These are phyloP conservation scores for Brachionus manjavacas DNA, from an alignment of 1,140 invertebrate species.

Conservation along the genomic window DNA sequence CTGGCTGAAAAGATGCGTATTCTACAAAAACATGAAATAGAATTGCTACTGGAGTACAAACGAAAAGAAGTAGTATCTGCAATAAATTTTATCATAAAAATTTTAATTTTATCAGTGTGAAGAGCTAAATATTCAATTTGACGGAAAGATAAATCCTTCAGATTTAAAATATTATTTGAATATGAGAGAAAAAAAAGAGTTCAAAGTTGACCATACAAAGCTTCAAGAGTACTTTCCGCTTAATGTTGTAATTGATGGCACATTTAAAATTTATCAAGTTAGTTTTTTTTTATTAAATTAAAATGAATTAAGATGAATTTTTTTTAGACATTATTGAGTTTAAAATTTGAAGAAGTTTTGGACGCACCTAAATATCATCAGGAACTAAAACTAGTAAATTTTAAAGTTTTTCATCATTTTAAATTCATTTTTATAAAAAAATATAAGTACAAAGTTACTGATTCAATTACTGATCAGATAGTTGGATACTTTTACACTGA, in stretches of 20 bases:
- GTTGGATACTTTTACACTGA: slow-evolving; percentile 62
- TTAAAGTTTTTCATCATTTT: slow-evolving; percentile 37
- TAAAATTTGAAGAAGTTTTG: slow-evolving; percentile 57
- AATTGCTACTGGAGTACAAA: slow-evolving; percentile 59
- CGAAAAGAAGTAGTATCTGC: slow-evolving; percentile 55
- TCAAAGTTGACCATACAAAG: slow-evolving; percentile 60
- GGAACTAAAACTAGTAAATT: slow-evolving; percentile 60
- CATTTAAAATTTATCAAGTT: slow-evolving; percentile 61
- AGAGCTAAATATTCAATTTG: slow-evolving; percentile 56
- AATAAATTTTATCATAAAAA: background rate
- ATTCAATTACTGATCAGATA: slow-evolving; percentile 51
- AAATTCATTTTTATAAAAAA: background rate
- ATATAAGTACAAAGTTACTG: slow-evolving; percentile 59
- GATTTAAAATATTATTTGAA: slow-evolving; percentile 60
- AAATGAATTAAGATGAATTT: background rate
- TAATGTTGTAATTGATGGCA: slow-evolving; percentile 58
- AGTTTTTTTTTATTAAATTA: background rate
- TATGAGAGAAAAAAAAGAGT: slow-evolving; percentile 59
- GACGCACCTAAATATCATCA: slow-evolving; percentile 59
- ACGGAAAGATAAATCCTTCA: slow-evolving; percentile 59
- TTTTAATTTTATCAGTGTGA: slow-evolving; percentile 53
- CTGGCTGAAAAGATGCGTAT: slow-evolving; percentile 58
- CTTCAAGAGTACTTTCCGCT: slow-evolving; percentile 62
- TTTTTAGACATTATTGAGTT: slow-evolving; percentile 56
- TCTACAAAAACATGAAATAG: slow-evolving; percentile 57